These are phyloP conservation scores for Terrapene triunguis DNA, from an alignment of 2,113 vertebrate genomes.

Conservation along the genomic window DNA sequence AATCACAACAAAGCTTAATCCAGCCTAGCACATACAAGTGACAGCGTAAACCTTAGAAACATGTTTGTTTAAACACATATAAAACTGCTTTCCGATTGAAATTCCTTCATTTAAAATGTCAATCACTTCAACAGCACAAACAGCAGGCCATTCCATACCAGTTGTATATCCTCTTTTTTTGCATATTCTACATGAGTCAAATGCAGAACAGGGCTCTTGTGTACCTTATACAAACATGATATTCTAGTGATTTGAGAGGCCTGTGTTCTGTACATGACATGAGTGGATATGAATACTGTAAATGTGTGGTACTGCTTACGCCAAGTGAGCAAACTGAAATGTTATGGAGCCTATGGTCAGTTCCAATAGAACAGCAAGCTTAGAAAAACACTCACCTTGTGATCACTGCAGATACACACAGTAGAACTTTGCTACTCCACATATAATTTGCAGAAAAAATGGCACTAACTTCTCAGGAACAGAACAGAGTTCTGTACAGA, in stretches of 20 bases:
- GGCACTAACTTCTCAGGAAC: background rate
- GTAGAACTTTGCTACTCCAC: background rate
- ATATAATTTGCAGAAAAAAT: background rate
- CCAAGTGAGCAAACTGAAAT: background rate
- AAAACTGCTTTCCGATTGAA: slow-evolving; percentile 58
- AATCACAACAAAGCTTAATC: slow-evolving; percentile 81
- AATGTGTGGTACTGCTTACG: background rate
- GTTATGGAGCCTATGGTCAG: background rate
- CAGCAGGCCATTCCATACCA: background rate
- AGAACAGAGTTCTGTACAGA: background rate
- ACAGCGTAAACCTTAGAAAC: slow-evolving; percentile 74
- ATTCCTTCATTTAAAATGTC: background rate
- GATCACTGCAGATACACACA: background rate
- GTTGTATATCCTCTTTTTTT: slow-evolving; percentile 1
- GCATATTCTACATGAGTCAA: background rate
- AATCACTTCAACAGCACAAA: background rate
- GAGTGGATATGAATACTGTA: background rate
- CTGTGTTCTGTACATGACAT: background rate
- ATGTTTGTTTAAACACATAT: slow-evolving; percentile 49
- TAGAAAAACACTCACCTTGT: background rate
- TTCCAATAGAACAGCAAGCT: background rate
- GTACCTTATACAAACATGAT: fast-evolving
- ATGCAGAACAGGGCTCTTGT: background rate
- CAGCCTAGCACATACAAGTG: slow-evolving; percentile 81
- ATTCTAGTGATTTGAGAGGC: background rate